Base-by-base conservation (phyloP, 2,888 invertebrate species). In the Serripes groenlandicus region DNA sequence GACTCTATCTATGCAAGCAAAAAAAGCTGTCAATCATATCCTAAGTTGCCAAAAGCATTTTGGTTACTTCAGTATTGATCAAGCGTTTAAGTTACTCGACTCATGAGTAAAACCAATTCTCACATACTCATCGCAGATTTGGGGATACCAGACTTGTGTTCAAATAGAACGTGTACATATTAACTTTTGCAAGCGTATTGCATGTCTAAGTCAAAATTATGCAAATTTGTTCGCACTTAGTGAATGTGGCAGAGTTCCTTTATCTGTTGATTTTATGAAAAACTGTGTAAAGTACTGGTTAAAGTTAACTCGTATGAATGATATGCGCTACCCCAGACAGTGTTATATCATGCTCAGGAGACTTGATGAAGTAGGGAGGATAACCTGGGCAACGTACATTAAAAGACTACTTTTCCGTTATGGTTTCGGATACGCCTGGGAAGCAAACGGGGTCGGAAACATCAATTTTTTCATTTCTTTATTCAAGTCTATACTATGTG, bases 351-450 rank as follows among this genome's bases (percentile, higher is more conserved):
- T 70, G 74, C 34, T 79, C 21, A 56, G 64, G 49, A 23, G 54
- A 18, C 3, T 75, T n/a, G 70, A 75, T 34, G 74, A 74, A 0
- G 62, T 54, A 23, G 75, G 58, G 21, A 30, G 77, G 9, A 26
- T 52, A 11, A 71, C 70, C 15, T 71, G 77, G 77, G 71, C 62
- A 28, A 52, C 77, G 3, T 18, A 52, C 28, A 28, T 77, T 18
- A 71, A 77, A 77, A 34, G 35, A 15, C 21, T 70, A 32, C 49
- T 78, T 21, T 78, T 58, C 30, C 52, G 56, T 30, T 32, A 71
- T 30, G 75, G 80, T 26, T 80, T 80, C 62, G 75, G 75, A 3
- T 75, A 75, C 52, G 72, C 26, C 5, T 80, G 70, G 79, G 26
- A 54, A 30, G 66, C 62, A 35, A 62, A 71, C n/a, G 74, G 54